phyloP scores from a whole-genome alignment of 2,888 invertebrate genomes.

The Dorcus parallelipipedus region DNA sequence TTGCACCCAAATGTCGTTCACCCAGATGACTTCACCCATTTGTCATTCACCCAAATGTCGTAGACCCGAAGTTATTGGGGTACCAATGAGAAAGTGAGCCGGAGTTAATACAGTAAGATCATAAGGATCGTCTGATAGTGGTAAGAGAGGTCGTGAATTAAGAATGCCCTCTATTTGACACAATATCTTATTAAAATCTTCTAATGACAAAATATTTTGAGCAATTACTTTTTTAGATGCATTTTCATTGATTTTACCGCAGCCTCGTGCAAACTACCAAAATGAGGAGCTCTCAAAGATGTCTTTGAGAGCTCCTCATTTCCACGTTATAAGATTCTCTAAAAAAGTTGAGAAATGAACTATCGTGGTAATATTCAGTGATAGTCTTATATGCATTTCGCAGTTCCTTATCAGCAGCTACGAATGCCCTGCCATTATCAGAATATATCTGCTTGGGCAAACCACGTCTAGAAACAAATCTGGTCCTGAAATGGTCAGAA shows the following conservation, averaged over 20 bases:
- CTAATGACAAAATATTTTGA: neutral
- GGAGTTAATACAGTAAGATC: too few relatives aligned
- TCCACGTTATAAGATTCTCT: conserved; percentile 6
- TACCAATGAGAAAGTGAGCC: too few relatives aligned
- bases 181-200: too few relatives aligned
- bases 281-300: conserved; percentile 11
- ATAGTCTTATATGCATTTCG: conserved; percentile 2
- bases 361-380: neutral
- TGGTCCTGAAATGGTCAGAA: too few relatives aligned
- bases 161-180: too few relatives aligned
- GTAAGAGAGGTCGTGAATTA: too few relatives aligned
- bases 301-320: too few relatives aligned
- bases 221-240: neutral
- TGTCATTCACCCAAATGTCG: too few relatives aligned
- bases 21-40: too few relatives aligned
- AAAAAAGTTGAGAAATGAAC: neutral
- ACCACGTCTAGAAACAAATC: conserved; percentile 22
- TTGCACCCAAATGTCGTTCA: too few relatives aligned
- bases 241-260: conserved; percentile 2
- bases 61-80: too few relatives aligned
- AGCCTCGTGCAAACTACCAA: conserved; percentile 14
- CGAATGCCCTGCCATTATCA: conserved; percentile 26
- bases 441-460: conserved; percentile 17
- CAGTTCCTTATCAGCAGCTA: conserved; percentile 13
- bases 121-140: too few relatives aligned